Conservation (phyloP, 2,113 vertebrate species). For the Sorex araneus region DNA sequence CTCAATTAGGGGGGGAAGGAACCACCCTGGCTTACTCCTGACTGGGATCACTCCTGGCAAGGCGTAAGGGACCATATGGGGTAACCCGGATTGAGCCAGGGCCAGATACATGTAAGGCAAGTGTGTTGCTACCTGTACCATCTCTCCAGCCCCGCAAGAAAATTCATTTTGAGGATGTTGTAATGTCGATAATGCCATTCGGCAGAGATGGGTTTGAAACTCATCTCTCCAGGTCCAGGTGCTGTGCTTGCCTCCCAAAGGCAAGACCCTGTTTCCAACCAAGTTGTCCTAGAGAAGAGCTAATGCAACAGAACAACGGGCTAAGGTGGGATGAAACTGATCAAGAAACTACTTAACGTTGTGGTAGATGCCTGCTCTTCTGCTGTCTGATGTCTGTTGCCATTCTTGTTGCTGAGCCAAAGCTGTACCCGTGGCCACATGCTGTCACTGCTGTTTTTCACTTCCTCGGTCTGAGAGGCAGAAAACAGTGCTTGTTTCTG, state of each 20-base stretch:
- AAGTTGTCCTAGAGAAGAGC: not conserved
- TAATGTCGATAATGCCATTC: not conserved
- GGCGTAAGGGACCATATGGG: too few relatives aligned
- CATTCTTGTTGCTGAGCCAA: not conserved
- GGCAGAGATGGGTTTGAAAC: not conserved
- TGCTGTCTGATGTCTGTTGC: not conserved
- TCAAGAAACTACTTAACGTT: not conserved
- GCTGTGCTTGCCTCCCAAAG: too few relatives aligned
- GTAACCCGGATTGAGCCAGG: too few relatives aligned
- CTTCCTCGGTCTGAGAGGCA: not conserved
- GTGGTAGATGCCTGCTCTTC: not conserved
- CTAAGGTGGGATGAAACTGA: not conserved
- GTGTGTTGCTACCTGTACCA: too few relatives aligned
- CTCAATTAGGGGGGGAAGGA: too few relatives aligned
- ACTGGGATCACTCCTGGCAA: too few relatives aligned
- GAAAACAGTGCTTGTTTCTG: not conserved
- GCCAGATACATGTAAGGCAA: too few relatives aligned
- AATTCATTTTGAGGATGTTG: not conserved
- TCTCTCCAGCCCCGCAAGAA: too few relatives aligned
- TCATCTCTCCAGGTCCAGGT: not conserved
- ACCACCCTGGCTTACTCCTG: too few relatives aligned
- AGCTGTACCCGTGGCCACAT: not conserved
- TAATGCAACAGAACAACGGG: not conserved
- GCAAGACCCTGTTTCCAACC: not conserved
- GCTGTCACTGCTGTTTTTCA: not conserved